phyloP scores from a whole-genome alignment of 2,888 invertebrate species.

The Stramonita haemastoma region DNA sequence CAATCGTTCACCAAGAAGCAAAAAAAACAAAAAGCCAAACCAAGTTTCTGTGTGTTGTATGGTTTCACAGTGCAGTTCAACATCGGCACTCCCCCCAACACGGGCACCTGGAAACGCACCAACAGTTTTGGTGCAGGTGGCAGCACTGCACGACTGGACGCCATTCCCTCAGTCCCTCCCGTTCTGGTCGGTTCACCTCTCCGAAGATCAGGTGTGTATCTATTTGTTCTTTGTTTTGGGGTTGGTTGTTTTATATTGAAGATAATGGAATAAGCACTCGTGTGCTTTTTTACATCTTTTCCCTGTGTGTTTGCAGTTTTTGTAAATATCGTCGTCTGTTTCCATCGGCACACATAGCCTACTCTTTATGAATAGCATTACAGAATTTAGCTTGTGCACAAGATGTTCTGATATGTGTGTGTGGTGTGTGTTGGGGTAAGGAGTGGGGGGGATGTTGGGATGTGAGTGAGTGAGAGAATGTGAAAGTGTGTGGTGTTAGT shows the following conservation, averaged over 20 bases:
- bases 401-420: neutral
- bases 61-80: constrained; percentile 77
- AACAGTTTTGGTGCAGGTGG: constrained; percentile 62
- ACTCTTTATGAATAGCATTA: no score
- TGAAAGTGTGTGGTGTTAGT: neutral
- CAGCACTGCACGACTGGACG: constrained; percentile 39
- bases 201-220: constrained; percentile 80
- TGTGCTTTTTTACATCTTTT: no score
- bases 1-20: no score
- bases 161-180: constrained; percentile 70
- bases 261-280: no score
- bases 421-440: neutral
- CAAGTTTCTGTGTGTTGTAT: neutral
- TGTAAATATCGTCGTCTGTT: no score
- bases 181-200: constrained; percentile 83
- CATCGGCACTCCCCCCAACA: constrained; percentile 89
- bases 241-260: no score
- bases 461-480: neutral
- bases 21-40: no score
- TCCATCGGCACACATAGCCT: no score
- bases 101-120: constrained; percentile 70
- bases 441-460: neutral
- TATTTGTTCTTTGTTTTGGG: no score
- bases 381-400: no score
- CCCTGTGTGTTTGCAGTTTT: no score